Percentiles rank a stretch among this genome's conserved stretches.
These are phyloP conservation scores for Ochropleura leucogaster DNA, from an alignment of 2,888 invertebrate genomes.

Conservation along the genomic window DNA sequence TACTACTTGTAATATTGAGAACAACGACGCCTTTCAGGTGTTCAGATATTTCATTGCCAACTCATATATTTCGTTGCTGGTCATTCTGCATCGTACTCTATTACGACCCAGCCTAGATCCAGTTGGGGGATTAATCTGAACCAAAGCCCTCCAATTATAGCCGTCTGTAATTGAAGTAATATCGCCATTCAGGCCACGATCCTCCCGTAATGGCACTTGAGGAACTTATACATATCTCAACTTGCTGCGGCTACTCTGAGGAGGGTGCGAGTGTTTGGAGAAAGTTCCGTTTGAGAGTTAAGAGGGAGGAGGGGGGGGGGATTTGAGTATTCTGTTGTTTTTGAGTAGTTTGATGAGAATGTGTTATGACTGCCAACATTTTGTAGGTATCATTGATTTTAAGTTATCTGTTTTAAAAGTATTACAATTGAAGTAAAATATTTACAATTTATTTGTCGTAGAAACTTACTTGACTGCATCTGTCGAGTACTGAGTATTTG, in stretches of 20 bases:
- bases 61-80: neutral
- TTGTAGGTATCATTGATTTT: neutral
- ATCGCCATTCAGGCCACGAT: constrained; percentile 59
- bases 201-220: constrained; percentile 59
- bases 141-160: constrained; percentile 57
- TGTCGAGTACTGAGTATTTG: neutral
- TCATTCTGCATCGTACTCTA: constrained; percentile 6
- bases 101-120: constrained; percentile 14
- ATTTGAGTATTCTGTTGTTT: constrained; percentile 21
- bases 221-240: constrained; percentile 57
- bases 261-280: constrained; percentile 21
- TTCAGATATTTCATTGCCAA: neutral
- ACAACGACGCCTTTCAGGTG: neutral
- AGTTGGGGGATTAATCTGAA: constrained; percentile 54
- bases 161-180: constrained; percentile 58
- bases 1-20: neutral
- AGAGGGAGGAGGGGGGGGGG: neutral
- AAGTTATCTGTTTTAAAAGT: no score
- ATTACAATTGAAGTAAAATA: no score
- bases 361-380: neutral
- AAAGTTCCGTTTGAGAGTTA: constrained; percentile 37
- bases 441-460: neutral
- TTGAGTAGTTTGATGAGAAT: constrained; percentile 9
- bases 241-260: constrained; percentile 43
- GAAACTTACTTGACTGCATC: neutral